Evolutionary conservation across 2,888 invertebrate species (phyloP).

Genomic region (Zaprionus bogoriensis): DNA sequence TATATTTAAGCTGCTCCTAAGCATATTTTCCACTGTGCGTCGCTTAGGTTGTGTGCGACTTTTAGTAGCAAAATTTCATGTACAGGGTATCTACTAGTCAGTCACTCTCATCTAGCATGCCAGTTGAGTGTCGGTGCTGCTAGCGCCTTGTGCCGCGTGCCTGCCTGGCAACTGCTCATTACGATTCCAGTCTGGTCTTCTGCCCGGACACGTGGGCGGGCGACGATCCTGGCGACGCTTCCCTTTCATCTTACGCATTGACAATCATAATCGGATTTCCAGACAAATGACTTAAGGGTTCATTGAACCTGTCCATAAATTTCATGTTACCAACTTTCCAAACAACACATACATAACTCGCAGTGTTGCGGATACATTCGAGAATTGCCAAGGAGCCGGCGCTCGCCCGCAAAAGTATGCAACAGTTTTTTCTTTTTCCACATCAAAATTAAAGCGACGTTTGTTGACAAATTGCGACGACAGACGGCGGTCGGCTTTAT

Average conservation of each 20-base stretch:
- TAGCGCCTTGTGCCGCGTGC: no score
- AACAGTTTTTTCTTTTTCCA: neutral
- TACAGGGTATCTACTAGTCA: neutral
- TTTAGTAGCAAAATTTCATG: neutral
- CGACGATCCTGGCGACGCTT: neutral
- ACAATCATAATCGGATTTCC: slow-evolving; percentile 10
- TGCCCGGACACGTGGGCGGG: neutral
- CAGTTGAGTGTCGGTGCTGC: neutral
- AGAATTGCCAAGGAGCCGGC: no score
- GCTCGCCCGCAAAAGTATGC: slow-evolving; percentile 3
- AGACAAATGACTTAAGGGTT: slow-evolving; percentile 8
- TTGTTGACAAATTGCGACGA: slow-evolving; percentile 5
- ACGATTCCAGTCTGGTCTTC: slow-evolving; percentile 35
- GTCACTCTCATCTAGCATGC: neutral
- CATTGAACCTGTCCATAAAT: slow-evolving; percentile 16
- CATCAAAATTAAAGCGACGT: slow-evolving; percentile 3
- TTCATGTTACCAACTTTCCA: neutral
- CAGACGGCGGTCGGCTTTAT: slow-evolving; percentile 5
- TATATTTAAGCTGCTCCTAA: neutral
- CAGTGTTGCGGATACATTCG: no score
- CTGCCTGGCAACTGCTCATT: slow-evolving; percentile 37
- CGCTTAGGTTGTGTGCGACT: no score
- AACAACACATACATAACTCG: neutral
- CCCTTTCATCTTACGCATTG: neutral
- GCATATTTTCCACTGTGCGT: neutral